These are phyloP conservation scores for Babylonia areolata DNA, from an alignment of 1,140 invertebrate species.

Conservation along the genomic window DNA sequence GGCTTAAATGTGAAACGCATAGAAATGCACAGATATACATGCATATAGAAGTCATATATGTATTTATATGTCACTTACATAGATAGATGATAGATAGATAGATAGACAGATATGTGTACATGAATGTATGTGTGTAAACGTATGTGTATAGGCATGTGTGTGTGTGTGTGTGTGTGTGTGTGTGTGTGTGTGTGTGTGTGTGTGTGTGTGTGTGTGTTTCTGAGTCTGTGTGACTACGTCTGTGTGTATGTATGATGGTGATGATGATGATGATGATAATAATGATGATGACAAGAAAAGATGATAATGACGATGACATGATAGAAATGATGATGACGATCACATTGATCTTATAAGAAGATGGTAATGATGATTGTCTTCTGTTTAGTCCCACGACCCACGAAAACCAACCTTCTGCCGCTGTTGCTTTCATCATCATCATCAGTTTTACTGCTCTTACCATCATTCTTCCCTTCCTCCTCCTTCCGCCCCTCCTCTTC, in stretches of 20 bases:
- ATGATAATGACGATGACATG: neutral
- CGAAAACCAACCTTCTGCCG: neutral
- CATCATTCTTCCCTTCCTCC: too few relatives aligned
- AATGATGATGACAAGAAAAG: neutral
- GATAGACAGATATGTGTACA: too few relatives aligned
- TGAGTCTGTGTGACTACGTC: neutral
- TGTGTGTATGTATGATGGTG: neutral
- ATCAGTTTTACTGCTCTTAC: too few relatives aligned
- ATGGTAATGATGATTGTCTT: too few relatives aligned
- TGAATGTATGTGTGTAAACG: too few relatives aligned
- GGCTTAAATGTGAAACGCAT: too few relatives aligned
- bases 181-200: slow-evolving; percentile 11
- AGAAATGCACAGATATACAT: too few relatives aligned
- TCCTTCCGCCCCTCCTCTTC: too few relatives aligned
- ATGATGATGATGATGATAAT: neutral
- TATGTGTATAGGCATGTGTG: neutral
- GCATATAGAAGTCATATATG: too few relatives aligned
- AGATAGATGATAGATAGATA: too few relatives aligned
- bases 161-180: slow-evolving; percentile 1
- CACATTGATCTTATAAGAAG: neutral
- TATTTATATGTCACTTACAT: too few relatives aligned
- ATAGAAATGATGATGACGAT: neutral
- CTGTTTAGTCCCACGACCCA: neutral
- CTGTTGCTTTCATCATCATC: too few relatives aligned
- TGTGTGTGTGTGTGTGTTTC: slow-evolving; percentile 5